Base-by-base conservation (phyloP, 2,113 vertebrate species). In the Myodes glareolus region DNA sequence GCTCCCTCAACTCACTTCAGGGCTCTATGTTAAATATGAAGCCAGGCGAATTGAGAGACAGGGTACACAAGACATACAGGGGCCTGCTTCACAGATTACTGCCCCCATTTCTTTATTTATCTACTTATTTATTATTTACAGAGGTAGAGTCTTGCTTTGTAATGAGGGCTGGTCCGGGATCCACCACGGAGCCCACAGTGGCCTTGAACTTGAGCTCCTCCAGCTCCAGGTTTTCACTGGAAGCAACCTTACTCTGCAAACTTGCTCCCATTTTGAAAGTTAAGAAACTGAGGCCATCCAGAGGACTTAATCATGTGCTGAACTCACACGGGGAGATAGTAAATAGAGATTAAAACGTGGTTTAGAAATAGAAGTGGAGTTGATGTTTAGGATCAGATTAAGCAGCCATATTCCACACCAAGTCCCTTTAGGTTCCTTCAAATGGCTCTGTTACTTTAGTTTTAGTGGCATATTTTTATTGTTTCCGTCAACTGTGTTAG, bases 181-280 rank as follows among this genome's bases (percentile, higher is more conserved):
- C 75, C 16, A 73, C 50, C 50, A 8, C 29, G 33, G 19, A 88
- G 33, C 65, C 85, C 33, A n/a, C 33, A 27, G 12, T 52, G 65
- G 12, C 50, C 27, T 58, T 55, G 70, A 75, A 73, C 87, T 42
- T 89, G 50, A 75, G n/a, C 87, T 58, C n/a, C 36, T 33, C 39
- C 13, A 29, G 25, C 61, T 85, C 61, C 27, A n/a, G 45, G 45
- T 52, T 67, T 67, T 68, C 25, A 84, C 39, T 39, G n/a, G 70
- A 72, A 55, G 47, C 45, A 25, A 5, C 23, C 47, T 88, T 11
- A 8, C 17, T 42, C 88, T 33, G 52, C 17, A 45, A 23, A 63
- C 58, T 47, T 63, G 13, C 58, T 58, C 89, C 77, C 45, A 95
- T 94, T 97, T 94, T 94, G 70, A 96, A 92, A 85, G 90, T 76